These are phyloP conservation scores for Pithys albifrons DNA, from an alignment of 2,113 vertebrate genomes.

Conservation along the genomic window DNA sequence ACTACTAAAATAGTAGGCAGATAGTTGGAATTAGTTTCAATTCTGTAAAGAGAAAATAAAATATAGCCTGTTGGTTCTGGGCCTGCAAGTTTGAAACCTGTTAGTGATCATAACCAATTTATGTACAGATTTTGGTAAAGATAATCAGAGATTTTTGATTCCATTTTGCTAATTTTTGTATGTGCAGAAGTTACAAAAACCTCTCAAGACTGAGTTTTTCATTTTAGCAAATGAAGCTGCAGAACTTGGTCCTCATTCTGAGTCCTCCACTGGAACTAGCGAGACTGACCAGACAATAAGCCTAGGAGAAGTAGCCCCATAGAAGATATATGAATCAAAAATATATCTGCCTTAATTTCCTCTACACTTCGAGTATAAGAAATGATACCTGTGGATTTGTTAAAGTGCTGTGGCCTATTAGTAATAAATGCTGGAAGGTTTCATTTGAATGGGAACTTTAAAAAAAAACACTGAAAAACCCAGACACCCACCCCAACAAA, in stretches of 20 bases:
- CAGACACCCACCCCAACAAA: accelerated
- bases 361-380: background rate
- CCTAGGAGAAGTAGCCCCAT: background rate
- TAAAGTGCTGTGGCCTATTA: background rate
- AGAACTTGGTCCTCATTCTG: background rate
- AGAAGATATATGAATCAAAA: background rate
- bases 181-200: background rate
- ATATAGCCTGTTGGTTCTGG: background rate
- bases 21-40: background rate
- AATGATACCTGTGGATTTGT: background rate
- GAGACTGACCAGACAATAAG: background rate
- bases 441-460: background rate
- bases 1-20: background rate
- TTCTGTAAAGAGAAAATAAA: background rate
- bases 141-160: background rate
- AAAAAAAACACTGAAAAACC: background rate
- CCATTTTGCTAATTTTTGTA: accelerated
- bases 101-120: background rate
- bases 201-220: background rate
- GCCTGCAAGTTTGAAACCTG: background rate
- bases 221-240: background rate
- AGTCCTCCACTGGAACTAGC: background rate
- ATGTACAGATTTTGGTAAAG: background rate
- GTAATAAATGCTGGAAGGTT: background rate
- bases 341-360: background rate